A percentile compares a stretch with the other conserved stretches of the same genome.
Evolutionary conservation across 2,797 vertebrate genomes (phyloP).

Genomic region (Prionace glauca): DNA sequence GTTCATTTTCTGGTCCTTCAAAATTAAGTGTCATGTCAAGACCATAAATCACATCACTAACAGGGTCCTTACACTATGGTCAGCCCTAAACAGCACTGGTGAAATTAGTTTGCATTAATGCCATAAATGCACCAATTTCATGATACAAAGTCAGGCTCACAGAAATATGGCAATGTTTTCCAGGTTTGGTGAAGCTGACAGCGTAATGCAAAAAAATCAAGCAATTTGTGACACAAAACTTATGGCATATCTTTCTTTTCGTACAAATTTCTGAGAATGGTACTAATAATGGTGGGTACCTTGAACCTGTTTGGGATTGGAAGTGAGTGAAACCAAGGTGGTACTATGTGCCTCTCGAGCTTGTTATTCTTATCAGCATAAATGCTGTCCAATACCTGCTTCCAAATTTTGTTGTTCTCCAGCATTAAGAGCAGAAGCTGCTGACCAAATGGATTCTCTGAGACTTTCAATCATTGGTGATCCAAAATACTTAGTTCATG

Average conservation of each 20-base stretch:
- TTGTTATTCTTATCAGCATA: background rate
- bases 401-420: background rate
- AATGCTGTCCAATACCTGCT: background rate
- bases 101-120: background rate
- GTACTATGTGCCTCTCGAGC: background rate
- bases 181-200: background rate
- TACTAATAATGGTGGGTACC: background rate
- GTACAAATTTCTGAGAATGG: background rate
- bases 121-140: background rate
- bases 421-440: background rate
- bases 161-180: background rate
- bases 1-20: background rate
- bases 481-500: background rate
- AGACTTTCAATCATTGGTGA: background rate
- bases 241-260: background rate
- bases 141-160: background rate
- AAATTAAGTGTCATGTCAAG: background rate
- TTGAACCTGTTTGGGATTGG: background rate
- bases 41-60: background rate
- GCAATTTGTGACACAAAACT: background rate
- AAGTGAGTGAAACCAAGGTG: background rate
- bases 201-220: background rate
- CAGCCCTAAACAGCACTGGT: background rate
- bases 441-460: background rate
- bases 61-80: background rate